phyloP scores from a whole-genome alignment of 2,888 invertebrate genomes.

The Syrphus vitripennis region DNA sequence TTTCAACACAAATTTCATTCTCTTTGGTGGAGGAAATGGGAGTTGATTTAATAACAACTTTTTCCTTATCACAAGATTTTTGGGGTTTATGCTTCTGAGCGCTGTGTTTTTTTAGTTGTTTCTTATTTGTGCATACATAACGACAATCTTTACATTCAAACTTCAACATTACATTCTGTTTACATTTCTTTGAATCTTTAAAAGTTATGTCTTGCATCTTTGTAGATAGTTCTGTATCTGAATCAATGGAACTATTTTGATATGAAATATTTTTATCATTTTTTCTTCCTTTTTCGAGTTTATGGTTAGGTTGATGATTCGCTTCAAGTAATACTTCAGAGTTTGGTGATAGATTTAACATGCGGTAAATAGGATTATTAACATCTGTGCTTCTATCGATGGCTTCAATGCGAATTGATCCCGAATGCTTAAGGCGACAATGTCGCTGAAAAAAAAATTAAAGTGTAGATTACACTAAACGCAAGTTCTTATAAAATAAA shows the following conservation, averaged over 20 bases:
- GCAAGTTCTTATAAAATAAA: too few species aligned
- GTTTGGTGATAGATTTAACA: slow-evolving; percentile 24
- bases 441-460: slow-evolving; percentile 83
- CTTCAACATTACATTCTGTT: slow-evolving; percentile 73
- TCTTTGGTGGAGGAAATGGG: not conserved
- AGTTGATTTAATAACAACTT: not conserved
- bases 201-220: not conserved
- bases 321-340: not conserved
- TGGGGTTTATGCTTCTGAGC: slow-evolving; percentile 81
- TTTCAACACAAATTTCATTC: not conserved
- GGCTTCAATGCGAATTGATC: slow-evolving; percentile 84
- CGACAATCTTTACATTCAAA: slow-evolving; percentile 90
- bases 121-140: slow-evolving; percentile 90
- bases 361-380: slow-evolving; percentile 56
- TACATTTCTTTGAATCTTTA: not conserved
- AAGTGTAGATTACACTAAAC: not conserved
- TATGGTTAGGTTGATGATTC: not conserved
- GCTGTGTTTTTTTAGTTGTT: slow-evolving; percentile 89
- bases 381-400: slow-evolving; percentile 64
- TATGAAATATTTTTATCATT: not conserved
- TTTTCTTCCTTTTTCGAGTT: not conserved
- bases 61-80: not conserved
- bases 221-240: not conserved
- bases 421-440: slow-evolving; percentile 87
- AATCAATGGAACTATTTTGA: not conserved